A percentile compares a stretch with the other conserved stretches of the same genome.
Conservation (phyloP, 1,140 invertebrate genomes). For the Tyrophagus putrescentiae region DNA sequence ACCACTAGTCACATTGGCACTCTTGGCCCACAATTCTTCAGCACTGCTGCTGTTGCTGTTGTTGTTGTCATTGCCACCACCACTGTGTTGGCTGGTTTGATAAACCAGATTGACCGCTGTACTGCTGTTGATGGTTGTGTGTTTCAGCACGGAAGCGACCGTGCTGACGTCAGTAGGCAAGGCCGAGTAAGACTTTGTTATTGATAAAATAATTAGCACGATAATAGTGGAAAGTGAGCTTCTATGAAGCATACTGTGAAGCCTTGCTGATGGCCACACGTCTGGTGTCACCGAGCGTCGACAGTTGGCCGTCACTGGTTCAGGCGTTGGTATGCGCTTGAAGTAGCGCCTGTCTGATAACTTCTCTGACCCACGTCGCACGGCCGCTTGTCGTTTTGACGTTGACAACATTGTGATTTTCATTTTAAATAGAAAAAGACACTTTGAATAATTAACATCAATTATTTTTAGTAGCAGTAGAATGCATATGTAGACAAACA, state of each 20-base stretch:
- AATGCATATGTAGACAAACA: not conserved
- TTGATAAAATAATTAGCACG: not conserved
- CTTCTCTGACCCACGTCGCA: not conserved
- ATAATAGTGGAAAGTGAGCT: not conserved
- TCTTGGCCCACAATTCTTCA: not conserved
- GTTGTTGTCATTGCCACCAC: too few species aligned
- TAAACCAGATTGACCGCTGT: too few species aligned
- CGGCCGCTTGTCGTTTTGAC: not conserved
- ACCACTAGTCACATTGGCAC: conserved; percentile 1
- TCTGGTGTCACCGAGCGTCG: too few species aligned
- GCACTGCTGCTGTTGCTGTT: too few species aligned
- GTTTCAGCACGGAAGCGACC: too few species aligned
- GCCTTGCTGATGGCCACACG: too few species aligned
- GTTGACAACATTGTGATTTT: conserved; percentile 1
- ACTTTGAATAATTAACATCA: conserved; percentile 14
- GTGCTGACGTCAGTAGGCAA: not conserved
- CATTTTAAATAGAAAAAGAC: not conserved
- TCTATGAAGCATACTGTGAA: too few species aligned
- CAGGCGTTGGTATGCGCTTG: too few species aligned
- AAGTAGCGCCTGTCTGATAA: too few species aligned
- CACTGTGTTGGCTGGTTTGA: too few species aligned
- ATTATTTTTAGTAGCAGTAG: not conserved
- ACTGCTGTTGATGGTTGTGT: too few species aligned
- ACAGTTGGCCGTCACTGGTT: too few species aligned
- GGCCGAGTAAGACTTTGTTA: not conserved